Evolutionary conservation across 2,797 vertebrate genomes (phyloP).

Genomic region (Microcaecilia unicolor): DNA sequence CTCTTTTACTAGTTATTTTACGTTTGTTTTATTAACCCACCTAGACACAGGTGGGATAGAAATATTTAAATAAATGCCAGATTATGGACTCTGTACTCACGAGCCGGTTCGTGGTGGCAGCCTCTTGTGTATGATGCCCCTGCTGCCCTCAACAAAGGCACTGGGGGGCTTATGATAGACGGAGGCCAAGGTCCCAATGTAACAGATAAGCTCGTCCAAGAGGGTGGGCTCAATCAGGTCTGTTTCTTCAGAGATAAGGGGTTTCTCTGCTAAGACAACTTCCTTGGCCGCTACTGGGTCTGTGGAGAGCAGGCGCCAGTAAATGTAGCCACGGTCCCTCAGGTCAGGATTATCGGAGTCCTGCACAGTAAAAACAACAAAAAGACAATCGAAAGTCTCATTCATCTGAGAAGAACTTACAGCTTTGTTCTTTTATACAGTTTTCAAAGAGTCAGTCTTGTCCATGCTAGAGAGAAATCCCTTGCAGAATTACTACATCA

Average conservation of each 20-base stretch:
- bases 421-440: too few species aligned
- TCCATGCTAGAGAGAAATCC: neutral
- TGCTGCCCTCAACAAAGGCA: conserved; percentile 75
- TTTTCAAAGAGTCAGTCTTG: neutral
- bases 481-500: too few species aligned
- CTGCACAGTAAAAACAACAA: conserved; percentile 31
- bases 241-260: conserved; percentile 66
- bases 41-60: too few species aligned
- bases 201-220: conserved; percentile 65
- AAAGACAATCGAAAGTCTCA: too few species aligned
- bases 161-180: conserved; percentile 70
- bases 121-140: conserved; percentile 76
- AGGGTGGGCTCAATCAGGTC: conserved; percentile 66
- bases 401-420: too few species aligned
- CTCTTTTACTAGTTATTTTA: too few species aligned
- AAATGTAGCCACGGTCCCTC: conserved; percentile 92
- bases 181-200: conserved; percentile 61
- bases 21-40: too few species aligned
- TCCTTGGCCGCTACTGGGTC: conserved; percentile 68
- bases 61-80: too few species aligned
- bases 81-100: too few species aligned
- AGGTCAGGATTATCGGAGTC: conserved; percentile 96
- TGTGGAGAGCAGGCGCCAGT: conserved; percentile 71
- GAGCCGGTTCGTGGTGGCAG: conserved; percentile 78
- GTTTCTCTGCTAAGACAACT: conserved; percentile 67